phyloP scores from a whole-genome alignment of 1,140 invertebrate species.

The Ceratina calcarata region DNA sequence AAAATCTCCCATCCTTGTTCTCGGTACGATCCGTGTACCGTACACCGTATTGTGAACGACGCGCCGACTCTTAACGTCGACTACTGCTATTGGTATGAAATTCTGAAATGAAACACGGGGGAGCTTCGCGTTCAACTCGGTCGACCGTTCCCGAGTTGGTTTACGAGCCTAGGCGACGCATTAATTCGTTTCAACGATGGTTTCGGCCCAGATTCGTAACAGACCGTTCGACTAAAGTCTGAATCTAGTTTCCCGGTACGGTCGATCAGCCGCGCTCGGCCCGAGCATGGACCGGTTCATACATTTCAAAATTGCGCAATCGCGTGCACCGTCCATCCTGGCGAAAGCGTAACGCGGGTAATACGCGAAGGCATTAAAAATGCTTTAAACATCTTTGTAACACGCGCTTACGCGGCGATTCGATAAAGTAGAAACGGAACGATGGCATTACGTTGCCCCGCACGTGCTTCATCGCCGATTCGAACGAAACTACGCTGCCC shows the following conservation, averaged over 20 bases:
- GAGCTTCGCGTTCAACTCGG: conserved; percentile 45
- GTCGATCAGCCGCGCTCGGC: too few species aligned
- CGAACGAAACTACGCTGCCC: not conserved
- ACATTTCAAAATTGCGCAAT: not conserved
- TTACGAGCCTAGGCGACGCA: conserved; percentile 49
- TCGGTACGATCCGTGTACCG: not conserved
- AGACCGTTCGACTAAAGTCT: not conserved
- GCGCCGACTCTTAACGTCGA: not conserved
- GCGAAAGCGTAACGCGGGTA: too few species aligned
- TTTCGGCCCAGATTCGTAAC: conserved; percentile 38
- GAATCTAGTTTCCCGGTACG: too few species aligned
- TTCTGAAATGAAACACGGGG: conserved; percentile 50
- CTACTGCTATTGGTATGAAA: conserved; percentile 32
- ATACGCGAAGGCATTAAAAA: not conserved
- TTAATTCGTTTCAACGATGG: conserved; percentile 55
- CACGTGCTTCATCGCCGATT: not conserved
- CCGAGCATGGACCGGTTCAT: too few species aligned
- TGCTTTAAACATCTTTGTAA: not conserved
- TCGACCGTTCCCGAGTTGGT: conserved; percentile 40
- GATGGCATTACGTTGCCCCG: too few species aligned
- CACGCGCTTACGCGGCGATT: too few species aligned
- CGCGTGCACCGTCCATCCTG: not conserved
- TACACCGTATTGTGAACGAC: not conserved
- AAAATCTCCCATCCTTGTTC: not conserved
- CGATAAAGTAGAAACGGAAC: too few species aligned